Base-by-base conservation (phyloP, 2,797 vertebrate species). In the Falco biarmicus region DNA sequence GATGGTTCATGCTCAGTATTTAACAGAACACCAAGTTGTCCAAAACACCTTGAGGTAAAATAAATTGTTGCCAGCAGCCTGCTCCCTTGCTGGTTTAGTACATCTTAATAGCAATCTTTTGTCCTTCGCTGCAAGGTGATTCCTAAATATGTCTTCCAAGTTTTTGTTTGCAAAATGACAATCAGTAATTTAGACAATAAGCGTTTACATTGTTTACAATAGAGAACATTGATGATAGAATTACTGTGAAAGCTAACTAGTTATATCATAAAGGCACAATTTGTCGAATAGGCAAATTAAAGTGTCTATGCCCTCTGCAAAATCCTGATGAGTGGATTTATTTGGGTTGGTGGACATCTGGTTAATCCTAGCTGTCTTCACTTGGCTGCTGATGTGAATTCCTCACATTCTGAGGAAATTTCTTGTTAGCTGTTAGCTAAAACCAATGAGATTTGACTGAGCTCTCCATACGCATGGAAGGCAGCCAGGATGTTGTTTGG, bases 331-430 rank as follows among this genome's bases (percentile, higher is more conserved):
- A 96, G 91, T 94, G 76, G 96, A 96, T 97, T 95, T 97, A 93
- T 95, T 96, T 90, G 87, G 18, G 91, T 90, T 95, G 91, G 95
- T 96, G 91, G 87, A 96, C 93, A 96, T 96, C 91, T 97, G 96
- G 59, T 91, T 95, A 96, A 96, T 96, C 96, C 94, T 93, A 81
- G 85, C 87, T 96, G 95, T 95, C 94, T 93, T 96, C 95, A 88
- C 87, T 96, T 97, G 96, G 96, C 91, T 0, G 20, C 80, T 81
- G 91, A 82, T 95, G 56, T 90, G 74, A 94, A 96, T 95, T 96
- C 93, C 89, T 96, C 96, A 84, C 91, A 82, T 84, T 94, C 93
- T 24, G 34, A 93, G 91, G 83, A 96, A 96, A 93, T 95, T 94
- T 96, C 93, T 96, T 96, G 83, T 91, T 94, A 96, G 82, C 85